Evolutionary conservation across 1,140 invertebrate genomes (phyloP).

Genomic region (Nomia melanderi): DNA sequence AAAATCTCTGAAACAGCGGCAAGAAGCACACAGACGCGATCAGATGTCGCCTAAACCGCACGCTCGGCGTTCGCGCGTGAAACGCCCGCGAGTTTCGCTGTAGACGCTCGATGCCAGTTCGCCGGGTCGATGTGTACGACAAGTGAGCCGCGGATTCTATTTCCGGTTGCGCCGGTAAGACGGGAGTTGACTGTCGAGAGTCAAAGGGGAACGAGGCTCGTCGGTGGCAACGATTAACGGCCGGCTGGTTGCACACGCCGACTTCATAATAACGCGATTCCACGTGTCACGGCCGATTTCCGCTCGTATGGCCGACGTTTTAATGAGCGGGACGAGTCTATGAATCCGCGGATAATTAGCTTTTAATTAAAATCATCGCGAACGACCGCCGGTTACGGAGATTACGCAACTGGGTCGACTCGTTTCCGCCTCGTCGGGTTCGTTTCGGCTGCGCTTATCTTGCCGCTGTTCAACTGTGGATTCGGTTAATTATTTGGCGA

Average conservation of each 20-base stretch:
- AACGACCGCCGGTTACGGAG: not conserved
- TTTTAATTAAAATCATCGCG: conserved; percentile 38
- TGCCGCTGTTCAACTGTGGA: not conserved
- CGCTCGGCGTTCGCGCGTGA: too few species aligned
- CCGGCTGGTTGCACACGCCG: not conserved
- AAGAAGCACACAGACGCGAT: too few species aligned
- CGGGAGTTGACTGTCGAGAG: not conserved
- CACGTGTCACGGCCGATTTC: conserved; percentile 12
- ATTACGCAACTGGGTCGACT: conserved; percentile 32
- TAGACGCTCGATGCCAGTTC: too few species aligned
- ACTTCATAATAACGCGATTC: conserved; percentile 14
- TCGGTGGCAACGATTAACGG: not conserved
- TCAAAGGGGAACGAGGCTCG: not conserved
- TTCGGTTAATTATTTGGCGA: not conserved
- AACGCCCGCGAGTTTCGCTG: too few species aligned
- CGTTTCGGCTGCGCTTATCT: conserved; percentile 8
- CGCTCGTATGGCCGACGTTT: not conserved
- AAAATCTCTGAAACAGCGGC: too few species aligned
- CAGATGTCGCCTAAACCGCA: too few species aligned
- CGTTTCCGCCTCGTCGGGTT: not conserved
- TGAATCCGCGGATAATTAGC: conserved; percentile 35
- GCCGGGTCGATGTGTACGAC: too few species aligned
- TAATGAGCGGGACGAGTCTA: conserved; percentile 19
- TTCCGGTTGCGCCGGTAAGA: too few species aligned
- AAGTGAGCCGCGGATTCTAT: too few species aligned